Evolutionary conservation across 2,888 invertebrate genomes (phyloP), one percentile per base, ranked within the genome.

Genomic region (Eupeodes latifasciatus): DNA sequence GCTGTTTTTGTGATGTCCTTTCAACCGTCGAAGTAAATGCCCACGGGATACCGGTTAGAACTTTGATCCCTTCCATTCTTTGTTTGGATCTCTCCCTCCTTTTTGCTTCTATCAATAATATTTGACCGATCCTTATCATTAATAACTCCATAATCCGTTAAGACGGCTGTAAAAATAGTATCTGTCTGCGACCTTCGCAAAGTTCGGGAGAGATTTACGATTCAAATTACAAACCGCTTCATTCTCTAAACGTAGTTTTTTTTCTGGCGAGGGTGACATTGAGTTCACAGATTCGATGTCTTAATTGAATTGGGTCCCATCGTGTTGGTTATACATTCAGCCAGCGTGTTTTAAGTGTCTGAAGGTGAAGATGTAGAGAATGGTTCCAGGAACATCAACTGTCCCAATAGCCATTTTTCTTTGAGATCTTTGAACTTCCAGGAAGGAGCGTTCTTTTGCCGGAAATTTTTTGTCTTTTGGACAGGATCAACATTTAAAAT

Each of bases 391-490:
- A 14, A 49, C 49, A 49, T 27, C 2, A 27, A 27, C 27, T 27
- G 27, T 27, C 27, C 2, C 27, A 27, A 27, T 27, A 27, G 27
- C 49, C 49, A 49, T 47, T 49, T 49, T 49, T 49, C n/a, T 53
- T 53, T 69, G 5, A 49, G 66, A 49, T 7, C 47, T 66, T 66
- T 66, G 47, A 49, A 49, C 66, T 66, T 66, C 47, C 0, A 16
- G 27, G 27, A 66, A 66, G 5, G 19, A 19, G 2, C 66, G 44
- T 12, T 66, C 66, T 66, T 66, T 66, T 47, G 27, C 34, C 7
- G n/a, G 10, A 19, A 66, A 49, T 49, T 66, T 66, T 49, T 66
- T 66, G 11, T 66, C 49, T 66, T 27, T 27, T 27, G 2, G 27
- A 27, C 27, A 27, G 1, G 1, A 27, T 2, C 27, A 27, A 27